Conservation (phyloP, 2,888 invertebrate species). For the Oscheius sp. region DNA sequence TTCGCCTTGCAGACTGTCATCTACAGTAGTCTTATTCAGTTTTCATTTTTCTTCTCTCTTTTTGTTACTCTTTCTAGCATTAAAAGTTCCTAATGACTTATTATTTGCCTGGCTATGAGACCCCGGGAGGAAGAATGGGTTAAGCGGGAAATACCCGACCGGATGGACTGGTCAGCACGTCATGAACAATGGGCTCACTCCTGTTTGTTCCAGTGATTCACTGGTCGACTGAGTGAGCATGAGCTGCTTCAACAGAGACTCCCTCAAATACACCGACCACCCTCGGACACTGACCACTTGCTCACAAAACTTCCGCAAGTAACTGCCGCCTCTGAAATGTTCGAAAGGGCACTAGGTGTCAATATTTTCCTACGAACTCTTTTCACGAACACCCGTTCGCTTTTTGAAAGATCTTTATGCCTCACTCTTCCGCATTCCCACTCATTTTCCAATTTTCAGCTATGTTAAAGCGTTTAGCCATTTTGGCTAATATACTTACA, state of each 20-base stretch:
- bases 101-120: conserved; percentile 6
- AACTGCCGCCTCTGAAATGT: conserved; percentile 3
- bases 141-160: conserved; percentile 20
- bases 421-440: background rate
- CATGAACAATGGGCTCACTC: conserved; percentile 32
- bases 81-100: conserved; percentile 13
- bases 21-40: conserved; percentile 15
- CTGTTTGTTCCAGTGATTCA: conserved; percentile 36
- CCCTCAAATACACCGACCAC: conserved; percentile 35
- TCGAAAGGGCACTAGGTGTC: conserved; percentile 24
- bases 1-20: conserved; percentile 13
- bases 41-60: background rate
- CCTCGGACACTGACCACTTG: conserved; percentile 18
- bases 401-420: conserved; percentile 11
- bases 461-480: conserved; percentile 19
- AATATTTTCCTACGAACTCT: conserved; percentile 30
- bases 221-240: conserved; percentile 17
- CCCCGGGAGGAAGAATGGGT: background rate
- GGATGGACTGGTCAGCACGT: conserved; percentile 36
- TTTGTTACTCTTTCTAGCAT: background rate
- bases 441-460: background rate
- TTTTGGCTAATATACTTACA: conserved; percentile 13
- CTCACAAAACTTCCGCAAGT: conserved; percentile 35
- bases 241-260: conserved; percentile 33
- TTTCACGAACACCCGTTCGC: conserved; percentile 17